Percentiles rank a stretch among this genome's conserved stretches.
These are phyloP conservation scores for Diabrotica undecimpunctata DNA, from an alignment of 1,140 invertebrate genomes.

Conservation along the genomic window DNA sequence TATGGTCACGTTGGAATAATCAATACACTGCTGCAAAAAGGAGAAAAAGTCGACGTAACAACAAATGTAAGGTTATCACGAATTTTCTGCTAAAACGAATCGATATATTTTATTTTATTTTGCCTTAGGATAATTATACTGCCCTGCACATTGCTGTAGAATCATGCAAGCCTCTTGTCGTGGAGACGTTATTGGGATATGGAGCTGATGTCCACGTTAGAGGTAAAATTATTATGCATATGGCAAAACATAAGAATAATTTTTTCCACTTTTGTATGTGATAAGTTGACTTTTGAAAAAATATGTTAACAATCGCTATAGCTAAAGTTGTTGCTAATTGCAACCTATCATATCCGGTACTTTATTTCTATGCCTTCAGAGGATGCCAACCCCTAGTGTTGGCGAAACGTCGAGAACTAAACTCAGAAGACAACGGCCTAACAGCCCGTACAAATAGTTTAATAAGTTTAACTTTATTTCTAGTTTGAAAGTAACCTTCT, in stretches of 20 bases:
- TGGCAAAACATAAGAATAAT: not conserved
- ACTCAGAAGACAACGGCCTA: too few species aligned
- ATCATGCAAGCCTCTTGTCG: slow-evolving; percentile 90
- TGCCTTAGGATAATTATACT: slow-evolving; percentile 89
- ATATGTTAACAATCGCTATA: not conserved
- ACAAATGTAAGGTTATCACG: slow-evolving; percentile 74
- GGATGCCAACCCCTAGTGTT: too few species aligned
- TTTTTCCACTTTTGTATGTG: too few species aligned
- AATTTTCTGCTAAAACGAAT: slow-evolving; percentile 23
- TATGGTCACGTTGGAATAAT: slow-evolving; percentile 97
- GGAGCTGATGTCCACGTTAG: slow-evolving; percentile 95
- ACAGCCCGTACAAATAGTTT: too few species aligned
- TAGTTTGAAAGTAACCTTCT: too few species aligned
- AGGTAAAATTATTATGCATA: slow-evolving; percentile 49
- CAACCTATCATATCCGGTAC: too few species aligned
- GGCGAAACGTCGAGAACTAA: too few species aligned
- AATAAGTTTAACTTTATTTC: too few species aligned
- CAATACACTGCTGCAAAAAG: slow-evolving; percentile 90
- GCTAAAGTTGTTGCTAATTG: not conserved
- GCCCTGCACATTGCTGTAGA: slow-evolving; percentile 99
- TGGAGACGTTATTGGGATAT: slow-evolving; percentile 93
- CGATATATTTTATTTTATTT: slow-evolving; percentile 23
- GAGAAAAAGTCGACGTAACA: slow-evolving; percentile 91
- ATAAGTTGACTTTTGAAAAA: too few species aligned
- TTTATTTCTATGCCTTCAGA: too few species aligned